These are phyloP conservation scores for Clanis bilineata DNA, from an alignment of 2,888 invertebrate genomes.

Conservation along the genomic window DNA sequence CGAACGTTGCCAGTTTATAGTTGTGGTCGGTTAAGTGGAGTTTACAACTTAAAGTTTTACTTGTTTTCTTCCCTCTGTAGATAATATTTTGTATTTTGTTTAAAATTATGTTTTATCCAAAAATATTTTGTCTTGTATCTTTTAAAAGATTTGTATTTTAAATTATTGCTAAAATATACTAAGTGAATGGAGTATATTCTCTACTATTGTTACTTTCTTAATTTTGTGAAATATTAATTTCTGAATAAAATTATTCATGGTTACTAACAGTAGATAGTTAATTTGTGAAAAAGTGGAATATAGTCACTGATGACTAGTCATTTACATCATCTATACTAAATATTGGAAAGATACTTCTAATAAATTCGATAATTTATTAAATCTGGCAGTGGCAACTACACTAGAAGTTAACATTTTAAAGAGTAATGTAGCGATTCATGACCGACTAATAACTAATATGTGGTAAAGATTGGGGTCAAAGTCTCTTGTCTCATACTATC, in stretches of 20 bases:
- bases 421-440: not conserved
- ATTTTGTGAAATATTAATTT: not conserved
- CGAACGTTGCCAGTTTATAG: not conserved
- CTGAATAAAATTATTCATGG: not conserved
- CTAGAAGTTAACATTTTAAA: not conserved
- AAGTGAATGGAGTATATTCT: too few relatives aligned
- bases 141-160: too few relatives aligned
- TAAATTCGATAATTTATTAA: constrained; percentile 23
- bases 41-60: not conserved
- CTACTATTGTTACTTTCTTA: too few relatives aligned
- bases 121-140: too few relatives aligned
- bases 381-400: constrained; percentile 26
- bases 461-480: too few relatives aligned
- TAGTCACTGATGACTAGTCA: not conserved
- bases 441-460: not conserved
- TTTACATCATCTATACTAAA: not conserved
- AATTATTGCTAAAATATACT: too few relatives aligned
- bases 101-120: too few relatives aligned
- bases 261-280: too few relatives aligned
- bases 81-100: too few relatives aligned
- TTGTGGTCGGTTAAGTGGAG: not conserved
- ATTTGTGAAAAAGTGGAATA: not conserved
- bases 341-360: not conserved
- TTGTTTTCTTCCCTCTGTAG: not conserved
- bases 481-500: too few relatives aligned